These are phyloP conservation scores for Alcis repandata DNA, from an alignment of 2,888 invertebrate species.

Conservation along the genomic window DNA sequence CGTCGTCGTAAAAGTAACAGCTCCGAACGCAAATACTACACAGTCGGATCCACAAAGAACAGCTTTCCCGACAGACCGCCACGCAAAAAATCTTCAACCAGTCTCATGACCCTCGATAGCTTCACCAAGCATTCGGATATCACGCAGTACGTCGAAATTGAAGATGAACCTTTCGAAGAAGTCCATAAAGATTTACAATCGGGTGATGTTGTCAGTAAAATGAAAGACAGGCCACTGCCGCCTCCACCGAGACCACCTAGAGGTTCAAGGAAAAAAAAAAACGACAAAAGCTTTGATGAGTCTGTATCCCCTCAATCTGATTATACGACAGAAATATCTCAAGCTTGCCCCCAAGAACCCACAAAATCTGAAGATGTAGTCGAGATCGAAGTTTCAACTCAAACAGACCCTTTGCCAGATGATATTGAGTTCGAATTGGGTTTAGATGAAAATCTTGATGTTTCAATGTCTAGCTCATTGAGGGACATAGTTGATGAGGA, in stretches of 20 bases:
- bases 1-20: constrained; percentile 81
- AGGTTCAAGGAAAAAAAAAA: constrained; percentile 79
- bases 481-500: constrained; percentile 84
- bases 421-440: constrained; percentile 90
- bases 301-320: constrained; percentile 48
- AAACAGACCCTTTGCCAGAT: constrained; percentile 94
- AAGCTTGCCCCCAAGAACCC: constrained; percentile 52
- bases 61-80: constrained; percentile 88
- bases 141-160: constrained; percentile 88
- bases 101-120: constrained; percentile 84
- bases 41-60: constrained; percentile 83
- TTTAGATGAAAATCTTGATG: constrained; percentile 77
- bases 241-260: constrained; percentile 95
- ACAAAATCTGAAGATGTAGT: constrained; percentile 69
- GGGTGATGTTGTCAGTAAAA: constrained; percentile 92
- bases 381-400: constrained; percentile 93
- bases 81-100: constrained; percentile 87
- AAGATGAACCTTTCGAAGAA: constrained; percentile 87
- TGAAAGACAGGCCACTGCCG: constrained; percentile 94
- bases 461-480: constrained; percentile 81
- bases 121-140: constrained; percentile 80
- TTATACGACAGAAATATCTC: constrained; percentile 49
- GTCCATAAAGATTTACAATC: constrained; percentile 89
- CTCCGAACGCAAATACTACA: constrained; percentile 89
- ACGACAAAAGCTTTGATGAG: constrained; percentile 59